Evolutionary conservation across 2,113 vertebrate species (phyloP).

Genomic region (Chaetodon trifascialis): DNA sequence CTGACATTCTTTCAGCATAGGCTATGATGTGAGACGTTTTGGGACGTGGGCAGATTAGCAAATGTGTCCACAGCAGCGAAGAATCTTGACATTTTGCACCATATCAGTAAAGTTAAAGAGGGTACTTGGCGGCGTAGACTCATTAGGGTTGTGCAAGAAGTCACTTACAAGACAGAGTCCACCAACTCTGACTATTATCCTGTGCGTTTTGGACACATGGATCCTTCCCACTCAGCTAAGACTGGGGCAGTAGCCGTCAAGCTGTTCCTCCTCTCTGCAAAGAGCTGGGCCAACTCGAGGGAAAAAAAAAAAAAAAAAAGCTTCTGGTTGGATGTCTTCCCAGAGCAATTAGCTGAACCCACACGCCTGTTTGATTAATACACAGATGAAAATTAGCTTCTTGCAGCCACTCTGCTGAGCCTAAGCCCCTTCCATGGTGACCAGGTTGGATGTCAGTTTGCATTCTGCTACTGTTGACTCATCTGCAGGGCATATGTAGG

Average conservation of each 20-base stretch:
- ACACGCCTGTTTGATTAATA: slow-evolving; percentile 83
- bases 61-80: neutral
- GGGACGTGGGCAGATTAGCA: slow-evolving; percentile 23
- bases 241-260: slow-evolving; percentile 50
- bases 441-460: slow-evolving; percentile 37
- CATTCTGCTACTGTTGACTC: slow-evolving; percentile 14
- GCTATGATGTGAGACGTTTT: slow-evolving; percentile 1
- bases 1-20: slow-evolving; percentile 15
- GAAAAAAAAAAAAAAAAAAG: slow-evolving; percentile 24
- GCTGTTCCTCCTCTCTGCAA: slow-evolving; percentile 60
- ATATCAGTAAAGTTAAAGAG: slow-evolving; percentile 18
- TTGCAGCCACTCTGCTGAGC: slow-evolving; percentile 38
- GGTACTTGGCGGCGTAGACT: neutral
- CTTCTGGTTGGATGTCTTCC: slow-evolving; percentile 77
- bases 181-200: slow-evolving; percentile 40
- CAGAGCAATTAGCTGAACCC: slow-evolving; percentile 80
- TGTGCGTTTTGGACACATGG: slow-evolving; percentile 23
- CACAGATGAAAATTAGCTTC: slow-evolving; percentile 74
- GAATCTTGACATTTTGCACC: slow-evolving; percentile 21
- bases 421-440: slow-evolving; percentile 29
- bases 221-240: slow-evolving; percentile 46
- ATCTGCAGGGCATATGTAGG: neutral
- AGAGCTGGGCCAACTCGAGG: slow-evolving; percentile 43
- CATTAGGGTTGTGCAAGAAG: slow-evolving; percentile 16
- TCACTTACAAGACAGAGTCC: slow-evolving; percentile 34